Base-by-base conservation (phyloP, 2,797 vertebrate species). In the Gobio occitaniae region DNA sequence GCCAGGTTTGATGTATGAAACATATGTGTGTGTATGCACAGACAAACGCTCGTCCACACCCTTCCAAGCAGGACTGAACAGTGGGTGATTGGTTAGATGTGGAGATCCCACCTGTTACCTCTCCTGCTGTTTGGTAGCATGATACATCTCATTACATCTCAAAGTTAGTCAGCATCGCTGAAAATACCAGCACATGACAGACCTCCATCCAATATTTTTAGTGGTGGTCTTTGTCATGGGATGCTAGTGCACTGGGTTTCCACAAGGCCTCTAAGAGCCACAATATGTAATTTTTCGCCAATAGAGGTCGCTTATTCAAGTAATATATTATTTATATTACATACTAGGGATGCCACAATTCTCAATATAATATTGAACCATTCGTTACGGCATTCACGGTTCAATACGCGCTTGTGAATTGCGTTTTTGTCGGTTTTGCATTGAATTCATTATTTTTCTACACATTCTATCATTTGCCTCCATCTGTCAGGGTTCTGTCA, bases 101-200 rank as follows among this genome's bases (percentile, higher is more conserved):
- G 76, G 89, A 80, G 82, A 84, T 76, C 54, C 87, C 87, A 88
- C 89, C 89, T 90, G 89, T 87, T 88, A 84, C 84, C 84, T 56
- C 10, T 76, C 13, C 41, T 86, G 61, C 19, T 63, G 61, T 36
- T 36, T 72, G 72, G 65, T 84, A 85, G 76, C 82, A 38, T 65
- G 41, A 85, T 56, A 38, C 41, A 32, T 54, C 32, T 44, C 52
- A 78, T 41, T 41, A 32, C 56, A 76, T 77, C 15, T 61, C 41
- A 72, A 61, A 72, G n/a, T 81, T 69, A 71, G 29, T 52, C 12
- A n/a, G 29, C 63, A 38, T 52, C 0, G 1, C 17, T 79, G 61
- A 78, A 63, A 63, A 78, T 47, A 61, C 21, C n/a, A 63, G 15
- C 16, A 25, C 15, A 61, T 61, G 56, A 78, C 61, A 48, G 32